Conservation (phyloP, 2,113 vertebrate species). For the Turdus rufiventris region DNA sequence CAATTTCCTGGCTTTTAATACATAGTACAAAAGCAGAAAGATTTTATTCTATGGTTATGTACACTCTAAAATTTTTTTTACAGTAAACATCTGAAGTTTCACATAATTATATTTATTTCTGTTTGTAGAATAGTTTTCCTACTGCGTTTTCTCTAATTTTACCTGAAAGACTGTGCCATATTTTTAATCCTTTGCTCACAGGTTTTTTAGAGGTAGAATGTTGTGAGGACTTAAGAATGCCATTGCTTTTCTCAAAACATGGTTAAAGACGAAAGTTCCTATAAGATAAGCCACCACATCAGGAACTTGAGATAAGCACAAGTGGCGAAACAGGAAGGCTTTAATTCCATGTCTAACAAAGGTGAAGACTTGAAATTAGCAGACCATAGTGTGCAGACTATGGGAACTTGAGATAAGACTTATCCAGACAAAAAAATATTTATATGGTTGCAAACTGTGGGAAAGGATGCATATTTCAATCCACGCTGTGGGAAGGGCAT, state of each 20-base stretch:
- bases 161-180: neutral
- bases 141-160: neutral
- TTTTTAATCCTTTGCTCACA: neutral
- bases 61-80: too few species aligned
- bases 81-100: neutral
- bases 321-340: neutral
- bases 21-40: neutral
- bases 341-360: neutral
- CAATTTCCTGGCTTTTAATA: neutral
- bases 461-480: neutral
- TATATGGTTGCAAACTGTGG: fast-evolving
- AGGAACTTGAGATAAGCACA: neutral
- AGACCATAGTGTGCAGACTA: neutral
- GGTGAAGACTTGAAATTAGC: neutral
- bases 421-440: neutral
- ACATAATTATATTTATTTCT: neutral
- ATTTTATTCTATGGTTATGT: neutral
- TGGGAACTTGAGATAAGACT: neutral
- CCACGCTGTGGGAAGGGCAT: neutral
- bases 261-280: neutral
- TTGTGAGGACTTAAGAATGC: neutral
- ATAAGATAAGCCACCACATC: neutral
- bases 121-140: neutral
- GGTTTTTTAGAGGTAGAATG: neutral
- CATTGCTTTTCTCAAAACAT: neutral